Evolutionary conservation across 2,888 invertebrate genomes (phyloP).

Genomic region (Parnassius orleans): DNA sequence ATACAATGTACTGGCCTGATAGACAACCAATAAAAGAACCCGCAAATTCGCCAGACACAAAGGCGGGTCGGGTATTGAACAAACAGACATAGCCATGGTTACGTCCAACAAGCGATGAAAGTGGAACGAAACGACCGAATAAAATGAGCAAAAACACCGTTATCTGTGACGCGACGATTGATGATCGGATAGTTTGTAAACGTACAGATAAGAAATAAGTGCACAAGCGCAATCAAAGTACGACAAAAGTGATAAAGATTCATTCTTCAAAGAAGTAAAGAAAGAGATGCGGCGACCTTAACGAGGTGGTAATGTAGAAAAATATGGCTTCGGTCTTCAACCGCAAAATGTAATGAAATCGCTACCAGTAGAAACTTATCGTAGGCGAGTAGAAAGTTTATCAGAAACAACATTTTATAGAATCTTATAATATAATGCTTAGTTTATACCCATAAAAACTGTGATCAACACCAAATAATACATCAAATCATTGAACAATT

Average conservation of each 20-base stretch:
- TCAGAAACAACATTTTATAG: no score
- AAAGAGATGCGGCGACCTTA: not conserved
- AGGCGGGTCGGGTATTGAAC: conserved; percentile 43
- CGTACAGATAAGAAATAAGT: conserved; percentile 3
- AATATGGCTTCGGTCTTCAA: not conserved
- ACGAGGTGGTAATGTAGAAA: not conserved
- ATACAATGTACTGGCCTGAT: not conserved
- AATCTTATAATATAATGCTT: no score
- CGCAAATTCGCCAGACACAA: conserved; percentile 29
- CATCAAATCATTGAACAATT: no score
- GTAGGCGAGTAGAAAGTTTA: conserved; percentile 10
- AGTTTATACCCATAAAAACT: no score
- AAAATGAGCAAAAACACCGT: conserved; percentile 43
- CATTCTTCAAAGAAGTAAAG: not conserved
- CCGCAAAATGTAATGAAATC: conserved; percentile 19
- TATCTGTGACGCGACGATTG: conserved; percentile 36
- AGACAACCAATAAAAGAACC: conserved; percentile 4
- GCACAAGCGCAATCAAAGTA: not conserved
- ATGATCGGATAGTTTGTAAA: conserved; percentile 41
- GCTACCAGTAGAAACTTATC: conserved; percentile 6
- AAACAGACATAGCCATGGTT: conserved; percentile 61
- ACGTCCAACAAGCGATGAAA: conserved; percentile 58
- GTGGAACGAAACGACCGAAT: conserved; percentile 65
- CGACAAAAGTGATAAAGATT: no score
- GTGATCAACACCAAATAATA: no score